Evolutionary conservation across 2,888 invertebrate genomes (phyloP), one percentile per base, ranked within the genome.

Genomic region (Noctua fimbriata): DNA sequence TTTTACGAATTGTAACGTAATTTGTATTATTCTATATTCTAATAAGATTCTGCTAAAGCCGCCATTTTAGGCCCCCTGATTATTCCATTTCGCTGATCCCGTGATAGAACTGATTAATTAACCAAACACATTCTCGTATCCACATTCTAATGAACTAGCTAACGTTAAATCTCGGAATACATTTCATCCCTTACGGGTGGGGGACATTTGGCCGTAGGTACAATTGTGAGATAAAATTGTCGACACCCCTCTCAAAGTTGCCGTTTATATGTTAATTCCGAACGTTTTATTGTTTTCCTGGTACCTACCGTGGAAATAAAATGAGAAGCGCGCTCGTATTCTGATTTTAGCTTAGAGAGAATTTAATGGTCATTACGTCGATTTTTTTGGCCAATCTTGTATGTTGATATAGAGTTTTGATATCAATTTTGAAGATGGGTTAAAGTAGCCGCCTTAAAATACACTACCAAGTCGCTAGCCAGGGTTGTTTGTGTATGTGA

Each of bases 241-340:
- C 82, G 80, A 82, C 83, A 84, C 77, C 80, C 81, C 81, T 82
- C 81, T 49, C 66, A 69, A 84, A 77, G 77, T 76, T 83, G 86
- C 88, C 88, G 90, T 93, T 93, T 93, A 89, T 93, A 93, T 93
- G 93, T 90, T 92, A 93, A 93, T 93, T 88, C 81, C 74, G 76
- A 88, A 89, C 88, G 88, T 90, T 93, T 92, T 92, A 93, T 93
- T 93, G 90, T 92, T 91, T 91, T 84, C 87, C 84, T 83, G 86
- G 88, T 83, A 84, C 83, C 87, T 86, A 81, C 36, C 87, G 87
- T 82, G 79, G 82, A 90, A 88, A 87, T 89, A 87, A 85, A 89
- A 88, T 86, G 83, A 83, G 82, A 69, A 74, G 47, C 81, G 77
- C 73, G 60, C 60, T 73, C 73, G 77, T 67, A 58, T 77, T 79